Conservation (phyloP, 2,113 vertebrate species). For the Leptocoma aspasia region DNA sequence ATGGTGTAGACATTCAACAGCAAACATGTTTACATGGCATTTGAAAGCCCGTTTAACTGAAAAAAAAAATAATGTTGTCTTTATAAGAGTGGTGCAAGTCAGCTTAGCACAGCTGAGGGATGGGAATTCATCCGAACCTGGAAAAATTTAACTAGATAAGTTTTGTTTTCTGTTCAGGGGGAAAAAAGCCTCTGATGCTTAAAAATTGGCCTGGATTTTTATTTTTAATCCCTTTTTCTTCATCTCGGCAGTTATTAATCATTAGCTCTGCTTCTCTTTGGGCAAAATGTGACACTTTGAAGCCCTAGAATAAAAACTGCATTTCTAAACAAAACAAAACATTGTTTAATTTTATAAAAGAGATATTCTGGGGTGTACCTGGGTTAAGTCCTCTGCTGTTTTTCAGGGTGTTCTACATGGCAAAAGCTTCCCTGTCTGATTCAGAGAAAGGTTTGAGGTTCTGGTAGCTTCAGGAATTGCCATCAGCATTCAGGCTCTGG, state of each 20-base stretch:
- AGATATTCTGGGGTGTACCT: background rate
- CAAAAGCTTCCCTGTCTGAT: background rate
- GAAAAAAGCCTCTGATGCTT: background rate
- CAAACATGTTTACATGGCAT: slow-evolving; percentile 47
- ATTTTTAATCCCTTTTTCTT: background rate
- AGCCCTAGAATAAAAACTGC: background rate
- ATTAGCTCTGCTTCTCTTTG: background rate
- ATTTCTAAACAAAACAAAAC: background rate
- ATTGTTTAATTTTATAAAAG: background rate
- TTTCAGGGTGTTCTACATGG: background rate
- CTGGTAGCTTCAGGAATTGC: background rate
- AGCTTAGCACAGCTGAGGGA: background rate
- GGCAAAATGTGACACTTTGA: background rate
- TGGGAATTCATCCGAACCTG: background rate
- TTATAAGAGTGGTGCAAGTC: background rate
- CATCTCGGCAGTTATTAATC: background rate
- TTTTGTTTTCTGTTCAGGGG: background rate
- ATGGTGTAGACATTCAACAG: slow-evolving; percentile 34
- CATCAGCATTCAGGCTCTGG: background rate
- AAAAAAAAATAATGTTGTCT: background rate
- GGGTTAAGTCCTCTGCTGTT: background rate
- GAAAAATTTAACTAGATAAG: slow-evolving; percentile 10
- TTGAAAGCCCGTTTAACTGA: slow-evolving; percentile 27
- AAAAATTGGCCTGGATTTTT: background rate
- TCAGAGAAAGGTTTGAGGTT: background rate